Evolutionary conservation across 1,140 invertebrate species (phyloP).

Genomic region (Bombus pyrosoma): DNA sequence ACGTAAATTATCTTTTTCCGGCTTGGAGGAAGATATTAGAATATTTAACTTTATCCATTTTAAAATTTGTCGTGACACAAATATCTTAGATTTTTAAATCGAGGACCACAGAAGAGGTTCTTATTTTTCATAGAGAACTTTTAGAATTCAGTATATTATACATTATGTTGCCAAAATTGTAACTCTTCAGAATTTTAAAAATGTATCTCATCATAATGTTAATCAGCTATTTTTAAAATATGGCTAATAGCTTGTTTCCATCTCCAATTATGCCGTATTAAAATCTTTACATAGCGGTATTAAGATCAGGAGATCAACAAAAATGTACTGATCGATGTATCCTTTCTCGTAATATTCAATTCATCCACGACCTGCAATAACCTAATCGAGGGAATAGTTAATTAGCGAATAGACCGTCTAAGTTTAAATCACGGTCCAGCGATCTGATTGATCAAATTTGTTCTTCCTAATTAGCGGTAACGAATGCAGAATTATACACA

Average conservation of each 20-base stretch:
- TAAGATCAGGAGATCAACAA: no score
- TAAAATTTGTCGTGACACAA: no score
- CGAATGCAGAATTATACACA: not conserved
- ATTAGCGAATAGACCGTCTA: no score
- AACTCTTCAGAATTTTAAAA: no score
- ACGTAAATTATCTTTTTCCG: slow-evolving; percentile 36
- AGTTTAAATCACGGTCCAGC: not conserved
- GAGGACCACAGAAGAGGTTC: not conserved
- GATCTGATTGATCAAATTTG: not conserved
- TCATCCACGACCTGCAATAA: not conserved
- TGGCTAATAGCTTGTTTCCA: no score
- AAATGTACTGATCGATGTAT: no score
- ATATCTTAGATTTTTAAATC: not conserved
- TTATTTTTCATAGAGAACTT: not conserved
- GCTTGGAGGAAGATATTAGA: not conserved
- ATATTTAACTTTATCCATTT: not conserved
- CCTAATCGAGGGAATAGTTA: not conserved
- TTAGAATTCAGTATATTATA: no score
- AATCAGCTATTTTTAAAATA: no score
- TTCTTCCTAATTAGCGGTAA: slow-evolving; percentile 1
- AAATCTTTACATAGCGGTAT: no score
- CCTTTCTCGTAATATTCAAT: not conserved
- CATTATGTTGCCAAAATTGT: no score
- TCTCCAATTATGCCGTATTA: not conserved
- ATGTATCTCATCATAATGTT: no score